A percentile compares a stretch with the other conserved stretches of the same genome.
Conservation (phyloP, 2,797 vertebrate species). For the Scolopax bukidnonensis region DNA sequence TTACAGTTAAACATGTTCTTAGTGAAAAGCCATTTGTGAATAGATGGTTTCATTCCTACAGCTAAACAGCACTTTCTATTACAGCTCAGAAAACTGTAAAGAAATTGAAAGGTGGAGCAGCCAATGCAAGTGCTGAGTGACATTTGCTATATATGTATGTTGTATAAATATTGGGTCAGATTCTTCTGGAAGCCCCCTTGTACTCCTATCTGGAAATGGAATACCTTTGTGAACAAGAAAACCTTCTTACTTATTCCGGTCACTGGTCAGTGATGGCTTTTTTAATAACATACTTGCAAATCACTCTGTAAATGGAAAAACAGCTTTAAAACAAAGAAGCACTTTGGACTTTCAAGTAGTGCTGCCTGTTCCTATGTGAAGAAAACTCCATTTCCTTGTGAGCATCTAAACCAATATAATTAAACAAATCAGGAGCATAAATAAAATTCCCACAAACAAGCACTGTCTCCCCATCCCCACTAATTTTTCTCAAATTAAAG, state of each 20-base stretch:
- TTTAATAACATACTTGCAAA: not conserved
- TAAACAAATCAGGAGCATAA: not conserved
- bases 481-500: not conserved
- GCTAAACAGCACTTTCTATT: constrained; percentile 58
- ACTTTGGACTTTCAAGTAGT: not conserved
- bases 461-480: not conserved
- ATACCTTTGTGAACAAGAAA: not conserved
- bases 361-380: not conserved
- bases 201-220: not conserved
- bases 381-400: not conserved
- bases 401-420: not conserved
- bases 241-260: not conserved
- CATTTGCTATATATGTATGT: not conserved
- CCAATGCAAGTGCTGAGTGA: constrained; percentile 1
- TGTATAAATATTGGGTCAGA: constrained; percentile 1
- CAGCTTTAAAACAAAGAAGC: not conserved
- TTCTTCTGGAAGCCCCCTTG: constrained; percentile 2
- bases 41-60: constrained; percentile 19
- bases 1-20: constrained; percentile 48
- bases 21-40: constrained; percentile 62
- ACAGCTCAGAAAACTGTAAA: constrained; percentile 13
- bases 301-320: not conserved
- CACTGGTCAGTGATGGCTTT: not conserved
- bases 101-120: not conserved
- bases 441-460: not conserved